Evolutionary conservation across 1,140 invertebrate species (phyloP), one percentile per base, ranked within the genome.

Genomic region (Papilio helenus): DNA sequence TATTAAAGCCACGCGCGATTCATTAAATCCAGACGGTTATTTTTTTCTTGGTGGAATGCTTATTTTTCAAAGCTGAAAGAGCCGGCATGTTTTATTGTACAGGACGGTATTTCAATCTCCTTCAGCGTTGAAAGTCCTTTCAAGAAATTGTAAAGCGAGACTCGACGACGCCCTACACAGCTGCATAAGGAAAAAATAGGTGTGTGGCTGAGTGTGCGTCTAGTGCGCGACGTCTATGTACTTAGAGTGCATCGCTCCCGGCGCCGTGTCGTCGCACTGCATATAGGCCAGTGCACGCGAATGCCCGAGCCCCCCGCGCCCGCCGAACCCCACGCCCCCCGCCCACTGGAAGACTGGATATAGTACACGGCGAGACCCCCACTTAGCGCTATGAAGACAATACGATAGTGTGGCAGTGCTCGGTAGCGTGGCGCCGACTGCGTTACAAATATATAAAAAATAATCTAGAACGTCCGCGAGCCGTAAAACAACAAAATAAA

Each of bases 241-340:
- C 88, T 91, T 88, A 87, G 88, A 93, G 92, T 93, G 91, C 92
- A 93, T 92, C 93, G 92, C 89, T 94, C 92, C 92, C 92, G 90
- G 87, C 91, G 91, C 84, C 87, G 93, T 89, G 93, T 94, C 93
- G 93, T 92, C 93, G 92, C 89, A 93, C 91, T 93, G 92, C 93
- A 94, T 93, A 93, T 94, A 93, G 92, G 92, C 90, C 93, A 92
- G 87, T 94, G 92, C 93, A 93, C 92, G 92, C 91, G 88, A 91
- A 89, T 90, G 90, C 89, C 90, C 90, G 86, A 76, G 71, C 86
- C 86, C 86, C 86, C 83, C 76, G 73, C 84, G 79, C 80, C 84
- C 79, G 20, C 80, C 79, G 18, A 71, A 10, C 49, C 73, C 79
- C 76, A 42, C 79, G 61, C 65, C 68, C 74, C 76, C 49, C 80